Percentiles rank a stretch among this genome's conserved stretches.
Conservation (phyloP, 2,888 invertebrate species). For the Pollenia labialis region DNA sequence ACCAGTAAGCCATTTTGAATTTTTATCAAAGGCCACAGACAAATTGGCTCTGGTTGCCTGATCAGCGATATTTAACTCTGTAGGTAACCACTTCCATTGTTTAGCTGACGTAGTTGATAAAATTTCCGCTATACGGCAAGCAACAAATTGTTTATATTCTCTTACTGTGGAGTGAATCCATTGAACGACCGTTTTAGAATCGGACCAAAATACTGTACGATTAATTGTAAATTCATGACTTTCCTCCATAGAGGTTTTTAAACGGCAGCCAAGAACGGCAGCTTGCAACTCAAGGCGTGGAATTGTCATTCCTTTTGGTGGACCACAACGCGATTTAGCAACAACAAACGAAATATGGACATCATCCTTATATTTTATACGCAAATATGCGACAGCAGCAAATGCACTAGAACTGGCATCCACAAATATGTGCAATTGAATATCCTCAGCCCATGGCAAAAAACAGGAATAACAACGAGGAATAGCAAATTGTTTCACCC, state of each 20-base stretch:
- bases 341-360: constrained; percentile 62
- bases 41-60: constrained; percentile 44
- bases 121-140: constrained; percentile 60
- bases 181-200: constrained; percentile 3
- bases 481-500: constrained; percentile 26
- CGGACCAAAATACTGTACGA: constrained; percentile 24
- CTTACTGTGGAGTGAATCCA: constrained; percentile 68
- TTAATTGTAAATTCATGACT: constrained; percentile 43
- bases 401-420: constrained; percentile 57
- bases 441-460: not conserved
- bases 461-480: constrained; percentile 44
- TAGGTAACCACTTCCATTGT: too few relatives aligned
- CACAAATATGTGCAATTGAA: constrained; percentile 41
- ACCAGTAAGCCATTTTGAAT: constrained; percentile 25
- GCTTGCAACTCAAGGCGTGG: constrained; percentile 66
- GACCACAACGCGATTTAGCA: constrained; percentile 60
- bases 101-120: too few relatives aligned
- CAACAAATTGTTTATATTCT: constrained; percentile 66
- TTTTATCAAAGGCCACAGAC: not conserved
- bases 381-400: constrained; percentile 60
- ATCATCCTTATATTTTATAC: constrained; percentile 41
- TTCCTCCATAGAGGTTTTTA: constrained; percentile 33
- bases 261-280: constrained; percentile 59
- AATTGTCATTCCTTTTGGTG: constrained; percentile 54
- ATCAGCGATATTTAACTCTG: constrained; percentile 49